Evolutionary conservation across 2,113 vertebrate species (phyloP), one percentile per base, ranked within the genome.

Genomic region (Cromileptes altivelis): DNA sequence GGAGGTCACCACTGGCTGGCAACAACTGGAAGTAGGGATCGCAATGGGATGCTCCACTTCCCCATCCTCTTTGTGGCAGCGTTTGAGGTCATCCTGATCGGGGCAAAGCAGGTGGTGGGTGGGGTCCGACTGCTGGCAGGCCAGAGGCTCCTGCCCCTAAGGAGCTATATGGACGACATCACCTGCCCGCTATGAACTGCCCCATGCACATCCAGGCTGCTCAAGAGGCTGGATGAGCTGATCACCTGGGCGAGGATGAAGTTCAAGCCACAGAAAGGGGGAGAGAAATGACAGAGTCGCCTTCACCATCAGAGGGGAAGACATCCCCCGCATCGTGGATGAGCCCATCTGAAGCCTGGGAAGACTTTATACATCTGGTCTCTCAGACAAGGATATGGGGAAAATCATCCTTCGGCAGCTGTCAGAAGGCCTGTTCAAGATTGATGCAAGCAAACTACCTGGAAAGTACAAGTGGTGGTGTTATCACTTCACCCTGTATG

Each of bases 181-280:
- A 37, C 67, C 10, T 30, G 9, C 17, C 13, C 25, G 13, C 45
- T 68, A 4, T 47, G 6, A 25, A 68, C 19, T 0, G 15, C 65
- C 2, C n/a, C 45, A 25, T 68, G 23, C 6, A 50, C 42, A 13
- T 6, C 49, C 14, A 18, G 67, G 8, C 47, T 70, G 4, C 17
- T 53, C 0, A 70, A 50, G 49, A 19, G 70, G 6, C 53, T 81
- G 4, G 70, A 75, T 4, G 81, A 83, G 21, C 50, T 83, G 17
- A 45, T 71, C 2, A n/a, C 49, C 0, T 75, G 65, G 56, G 67
- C 21, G 0, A 60, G 25, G 65, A 78, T 65, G 58, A 72, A 52
- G 17, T 73, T 72, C 21, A 73, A 74, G 25, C 60, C 62, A 4
- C 13, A 62, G 9, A 85, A 74, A 69, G 52, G 49, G 63, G 18